Evolutionary conservation across 2,888 invertebrate species (phyloP), one percentile per base, ranked within the genome.

Genomic region (Cactoblastis cactorum): DNA sequence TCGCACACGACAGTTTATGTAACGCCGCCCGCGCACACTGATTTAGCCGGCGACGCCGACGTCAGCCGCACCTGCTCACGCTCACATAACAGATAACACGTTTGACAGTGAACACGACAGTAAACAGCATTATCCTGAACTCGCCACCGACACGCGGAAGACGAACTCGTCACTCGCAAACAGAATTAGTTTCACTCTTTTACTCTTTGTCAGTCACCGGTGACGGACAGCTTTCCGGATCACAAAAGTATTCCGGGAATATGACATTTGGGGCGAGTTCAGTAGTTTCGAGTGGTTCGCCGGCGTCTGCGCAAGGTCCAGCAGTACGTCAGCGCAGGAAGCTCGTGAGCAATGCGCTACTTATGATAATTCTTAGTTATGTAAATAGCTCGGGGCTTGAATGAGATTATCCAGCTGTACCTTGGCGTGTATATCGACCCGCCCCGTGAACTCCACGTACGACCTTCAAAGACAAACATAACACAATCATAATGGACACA

Each of bases 351-450:
- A 68, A 73, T 75, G 77, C 77, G 79, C 74, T 78, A 76, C 77
- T 79, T 73, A 69, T 74, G 66, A 63, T 69, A 65, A 80, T 77
- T 76, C 79, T 78, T 80, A 77, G 71, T 66, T 82, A 77, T 84
- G 77, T 78, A 87, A 87, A 87, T 87, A 87, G 82, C 84, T 80
- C 80, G 70, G 71, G 76, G 72, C 67, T 80, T 86, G 85, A 87
- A 87, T 86, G 87, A 86, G 82, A 78, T 77, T 81, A 80, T 79
- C 77, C 77, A 80, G 69, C 73, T 68, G 80, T 77, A 84, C 83
- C 85, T 83, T 83, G 83, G 80, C 71, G 71, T 85, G 87, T 84
- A 84, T 85, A 83, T 80, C 87, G 84, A 83, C 86, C 85, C 78
- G 79, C 76, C 76, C 68, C 69, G 78, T 76, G 71, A 77, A 74